A percentile compares a stretch with the other conserved stretches of the same genome.
These are phyloP conservation scores for Papilio aristodemus DNA, from an alignment of 1,140 invertebrate species.

Conservation along the genomic window DNA sequence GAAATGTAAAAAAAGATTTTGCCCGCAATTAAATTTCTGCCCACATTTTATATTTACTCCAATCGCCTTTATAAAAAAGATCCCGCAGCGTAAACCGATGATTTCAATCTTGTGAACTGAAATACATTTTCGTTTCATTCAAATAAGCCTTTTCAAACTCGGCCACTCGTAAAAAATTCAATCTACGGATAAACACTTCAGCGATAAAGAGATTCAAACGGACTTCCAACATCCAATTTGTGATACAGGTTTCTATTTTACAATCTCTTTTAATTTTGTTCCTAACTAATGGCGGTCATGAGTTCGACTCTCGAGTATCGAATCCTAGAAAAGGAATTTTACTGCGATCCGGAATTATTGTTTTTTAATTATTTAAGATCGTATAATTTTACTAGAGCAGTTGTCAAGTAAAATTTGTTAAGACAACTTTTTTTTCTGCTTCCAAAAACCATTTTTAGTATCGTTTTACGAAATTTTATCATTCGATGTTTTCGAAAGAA, in stretches of 20 bases:
- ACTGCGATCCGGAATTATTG: background rate
- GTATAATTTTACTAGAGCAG: no score
- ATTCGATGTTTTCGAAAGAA: conserved; percentile 50
- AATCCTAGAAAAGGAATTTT: background rate
- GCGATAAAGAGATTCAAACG: conserved; percentile 41
- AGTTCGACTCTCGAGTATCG: background rate
- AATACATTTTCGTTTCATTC: conserved; percentile 36
- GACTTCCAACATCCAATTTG: conserved; percentile 43
- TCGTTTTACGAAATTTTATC: conserved; percentile 60
- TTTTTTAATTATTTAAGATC: no score
- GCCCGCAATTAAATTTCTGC: conserved; percentile 15
- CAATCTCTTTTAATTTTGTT: background rate
- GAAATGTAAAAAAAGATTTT: background rate
- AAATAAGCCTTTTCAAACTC: conserved; percentile 35
- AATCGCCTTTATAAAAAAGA: conserved; percentile 32
- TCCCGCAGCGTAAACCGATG: conserved; percentile 31
- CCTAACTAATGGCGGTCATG: background rate
- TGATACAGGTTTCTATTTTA: conserved; percentile 33
- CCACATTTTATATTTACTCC: conserved; percentile 32
- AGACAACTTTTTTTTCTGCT: background rate
- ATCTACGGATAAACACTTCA: conserved; percentile 41
- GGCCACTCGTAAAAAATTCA: conserved; percentile 36
- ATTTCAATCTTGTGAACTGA: conserved; percentile 35
- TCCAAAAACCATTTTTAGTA: conserved; percentile 38
- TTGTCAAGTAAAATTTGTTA: background rate